These are phyloP conservation scores for Brachyalestes nurse DNA, from an alignment of 2,797 vertebrate genomes.

Conservation along the genomic window DNA sequence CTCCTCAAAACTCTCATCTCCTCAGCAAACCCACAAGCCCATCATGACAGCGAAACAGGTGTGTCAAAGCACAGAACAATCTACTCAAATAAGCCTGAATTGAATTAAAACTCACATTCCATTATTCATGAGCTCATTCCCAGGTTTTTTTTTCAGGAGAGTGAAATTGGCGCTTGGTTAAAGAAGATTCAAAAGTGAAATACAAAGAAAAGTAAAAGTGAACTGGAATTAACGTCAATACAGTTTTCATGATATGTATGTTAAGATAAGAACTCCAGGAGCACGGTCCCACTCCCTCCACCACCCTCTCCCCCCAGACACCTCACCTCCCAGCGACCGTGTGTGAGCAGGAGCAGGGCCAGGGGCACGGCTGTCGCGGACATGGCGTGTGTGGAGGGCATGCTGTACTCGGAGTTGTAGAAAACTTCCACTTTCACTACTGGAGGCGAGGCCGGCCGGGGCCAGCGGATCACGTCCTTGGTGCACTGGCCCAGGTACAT, in stretches of 20 bases:
- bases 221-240: no score
- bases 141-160: no score
- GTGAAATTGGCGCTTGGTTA: no score
- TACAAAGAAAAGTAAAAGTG: no score
- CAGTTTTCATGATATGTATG: no score
- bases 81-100: no score
- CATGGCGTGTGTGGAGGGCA: conserved; percentile 99
- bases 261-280: background rate
- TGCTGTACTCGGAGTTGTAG: conserved; percentile 98
- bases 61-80: background rate
- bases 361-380: conserved; percentile 94
- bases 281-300: background rate
- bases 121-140: no score
- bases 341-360: conserved; percentile 87
- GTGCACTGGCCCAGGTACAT: conserved; percentile 98
- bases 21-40: background rate
- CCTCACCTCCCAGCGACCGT: conserved; percentile 91
- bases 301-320: background rate
- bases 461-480: conserved; percentile 92
- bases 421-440: conserved; percentile 96
- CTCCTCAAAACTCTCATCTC: no score
- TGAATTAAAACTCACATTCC: no score
- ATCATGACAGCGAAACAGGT: background rate
- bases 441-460: conserved; percentile 91
- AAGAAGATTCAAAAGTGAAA: no score